These are phyloP conservation scores for Pteria penguin DNA, from an alignment of 2,888 invertebrate species.

Conservation along the genomic window DNA sequence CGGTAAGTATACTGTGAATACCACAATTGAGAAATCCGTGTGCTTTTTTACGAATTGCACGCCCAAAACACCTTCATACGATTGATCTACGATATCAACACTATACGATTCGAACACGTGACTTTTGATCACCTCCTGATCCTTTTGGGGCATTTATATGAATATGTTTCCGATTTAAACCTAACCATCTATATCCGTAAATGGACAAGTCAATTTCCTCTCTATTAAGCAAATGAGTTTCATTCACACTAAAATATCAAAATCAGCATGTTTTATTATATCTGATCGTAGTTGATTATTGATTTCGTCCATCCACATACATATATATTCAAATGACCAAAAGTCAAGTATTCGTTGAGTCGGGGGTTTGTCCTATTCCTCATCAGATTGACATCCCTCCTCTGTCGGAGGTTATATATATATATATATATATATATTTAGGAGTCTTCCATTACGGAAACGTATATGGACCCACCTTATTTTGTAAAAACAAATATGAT, in stretches of 20 bases:
- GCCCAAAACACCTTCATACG: constrained; percentile 1
- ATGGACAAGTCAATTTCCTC: background rate
- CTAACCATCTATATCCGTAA: background rate
- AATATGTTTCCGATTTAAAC: background rate
- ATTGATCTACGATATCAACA: background rate
- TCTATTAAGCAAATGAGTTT: constrained; percentile 1
- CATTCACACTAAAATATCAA: constrained; percentile 11
- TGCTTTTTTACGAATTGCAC: background rate
- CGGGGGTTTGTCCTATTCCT: too few species aligned
- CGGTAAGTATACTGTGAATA: background rate
- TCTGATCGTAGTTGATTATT: background rate
- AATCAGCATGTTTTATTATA: background rate
- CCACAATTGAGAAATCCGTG: background rate
- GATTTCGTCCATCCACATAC: constrained; percentile 14
- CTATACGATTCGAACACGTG: background rate
- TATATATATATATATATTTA: too few species aligned
- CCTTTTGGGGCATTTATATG: constrained; percentile 26
- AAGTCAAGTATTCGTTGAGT: background rate
- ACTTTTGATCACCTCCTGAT: constrained; percentile 20
- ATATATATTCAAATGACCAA: constrained; percentile 7
- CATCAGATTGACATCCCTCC: too few species aligned
- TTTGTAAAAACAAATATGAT: too few species aligned
- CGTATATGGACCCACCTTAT: too few species aligned
- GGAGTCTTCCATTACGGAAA: too few species aligned
- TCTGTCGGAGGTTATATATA: too few species aligned